Evolutionary conservation across 1,140 invertebrate species (phyloP).

Genomic region (Bactericera cockerelli): DNA sequence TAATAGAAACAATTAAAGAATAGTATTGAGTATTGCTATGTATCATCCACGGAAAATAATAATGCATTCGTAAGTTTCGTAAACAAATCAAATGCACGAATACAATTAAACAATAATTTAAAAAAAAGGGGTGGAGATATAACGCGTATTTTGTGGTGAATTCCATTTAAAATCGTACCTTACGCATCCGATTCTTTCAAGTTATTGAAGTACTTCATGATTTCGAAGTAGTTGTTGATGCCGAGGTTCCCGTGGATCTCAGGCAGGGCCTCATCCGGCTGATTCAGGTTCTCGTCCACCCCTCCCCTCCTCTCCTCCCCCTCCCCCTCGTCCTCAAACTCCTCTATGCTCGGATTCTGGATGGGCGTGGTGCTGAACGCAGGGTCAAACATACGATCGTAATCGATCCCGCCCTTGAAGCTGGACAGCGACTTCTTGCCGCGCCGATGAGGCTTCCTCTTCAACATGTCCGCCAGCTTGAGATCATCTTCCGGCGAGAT

Average conservation of each 20-base stretch:
- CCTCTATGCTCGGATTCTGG: neutral
- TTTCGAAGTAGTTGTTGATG: conserved; percentile 93
- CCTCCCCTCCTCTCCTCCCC: neutral
- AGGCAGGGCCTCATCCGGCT: neutral
- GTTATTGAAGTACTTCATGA: conserved; percentile 95
- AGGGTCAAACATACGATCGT: neutral
- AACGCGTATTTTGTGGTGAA: too few relatives aligned
- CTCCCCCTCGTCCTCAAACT: neutral
- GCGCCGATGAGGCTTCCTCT: too few relatives aligned
- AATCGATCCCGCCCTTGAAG: neutral
- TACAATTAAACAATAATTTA: too few relatives aligned
- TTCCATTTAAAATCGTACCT: too few relatives aligned
- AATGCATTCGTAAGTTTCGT: too few relatives aligned
- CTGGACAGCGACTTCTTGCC: neutral
- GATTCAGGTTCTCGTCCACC: neutral
- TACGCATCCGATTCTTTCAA: conserved; percentile 64
- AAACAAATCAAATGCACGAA: too few relatives aligned
- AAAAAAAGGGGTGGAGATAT: too few relatives aligned
- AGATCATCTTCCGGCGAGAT: conserved; percentile 2
- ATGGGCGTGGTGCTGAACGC: neutral
- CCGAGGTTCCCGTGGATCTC: conserved; percentile 41
- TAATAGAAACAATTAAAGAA: too few relatives aligned
- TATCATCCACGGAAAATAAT: too few relatives aligned
- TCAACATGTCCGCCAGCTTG: neutral
- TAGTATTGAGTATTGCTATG: too few relatives aligned